Conservation (phyloP, 2,888 invertebrate species). For the Scaptomyza caliginosa region DNA sequence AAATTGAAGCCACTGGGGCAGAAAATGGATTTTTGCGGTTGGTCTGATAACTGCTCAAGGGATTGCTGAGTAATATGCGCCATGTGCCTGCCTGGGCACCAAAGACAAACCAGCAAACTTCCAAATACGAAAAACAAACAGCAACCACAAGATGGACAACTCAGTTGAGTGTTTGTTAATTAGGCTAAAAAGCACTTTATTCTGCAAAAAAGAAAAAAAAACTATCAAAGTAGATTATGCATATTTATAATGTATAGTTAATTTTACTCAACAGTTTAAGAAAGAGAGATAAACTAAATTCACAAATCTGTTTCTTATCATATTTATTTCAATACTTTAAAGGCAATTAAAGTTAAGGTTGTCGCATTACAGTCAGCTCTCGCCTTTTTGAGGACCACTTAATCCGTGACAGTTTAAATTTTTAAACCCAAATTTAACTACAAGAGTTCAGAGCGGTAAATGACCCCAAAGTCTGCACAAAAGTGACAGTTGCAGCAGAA, state of each 20-base stretch:
- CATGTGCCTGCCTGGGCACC: constrained; percentile 9
- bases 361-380: background rate
- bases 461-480: constrained; percentile 66
- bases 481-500: constrained; percentile 67
- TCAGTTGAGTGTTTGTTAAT: constrained; percentile 23
- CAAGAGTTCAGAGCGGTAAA: constrained; percentile 68
- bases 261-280: background rate
- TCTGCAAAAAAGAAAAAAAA: background rate
- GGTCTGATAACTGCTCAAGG: constrained; percentile 65
- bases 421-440: constrained; percentile 48
- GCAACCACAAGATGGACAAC: constrained; percentile 12
- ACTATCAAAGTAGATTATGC: background rate
- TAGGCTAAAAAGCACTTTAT: constrained; percentile 5
- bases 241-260: background rate
- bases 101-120: background rate
- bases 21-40: constrained; percentile 74
- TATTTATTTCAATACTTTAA: no score
- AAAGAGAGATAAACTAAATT: background rate
- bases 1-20: constrained; percentile 74
- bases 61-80: constrained; percentile 41
- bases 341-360: background rate
- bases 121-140: constrained; percentile 1
- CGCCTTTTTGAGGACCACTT: constrained; percentile 21
- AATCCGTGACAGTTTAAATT: constrained; percentile 27
- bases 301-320: no score